These are phyloP conservation scores for Pluvianellus socialis DNA, from an alignment of 2,113 vertebrate genomes.

Conservation along the genomic window DNA sequence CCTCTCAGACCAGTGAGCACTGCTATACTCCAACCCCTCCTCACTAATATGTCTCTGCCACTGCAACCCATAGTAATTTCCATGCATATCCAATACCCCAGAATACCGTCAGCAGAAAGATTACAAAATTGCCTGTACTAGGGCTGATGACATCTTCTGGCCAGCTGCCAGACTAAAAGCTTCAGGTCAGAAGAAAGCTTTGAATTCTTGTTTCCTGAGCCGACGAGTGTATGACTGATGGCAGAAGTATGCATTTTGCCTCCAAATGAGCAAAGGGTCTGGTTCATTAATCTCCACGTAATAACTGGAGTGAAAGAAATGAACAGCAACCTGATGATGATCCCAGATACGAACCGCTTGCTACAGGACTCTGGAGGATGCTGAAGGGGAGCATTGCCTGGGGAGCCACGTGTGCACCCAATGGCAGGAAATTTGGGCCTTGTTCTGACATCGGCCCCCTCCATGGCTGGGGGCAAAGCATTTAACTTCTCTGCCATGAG, in stretches of 20 bases:
- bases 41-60: neutral
- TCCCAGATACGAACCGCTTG: neutral
- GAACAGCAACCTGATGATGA: neutral
- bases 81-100: neutral
- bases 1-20: neutral
- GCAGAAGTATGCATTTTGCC: neutral
- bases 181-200: constrained; percentile 20
- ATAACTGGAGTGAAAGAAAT: neutral
- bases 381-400: fast-evolving
- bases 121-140: neutral
- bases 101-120: neutral
- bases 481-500: neutral
- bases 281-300: neutral
- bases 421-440: neutral
- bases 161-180: constrained; percentile 19
- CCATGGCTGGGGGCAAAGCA: neutral
- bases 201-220: constrained; percentile 16
- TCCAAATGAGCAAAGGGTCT: neutral
- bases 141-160: constrained; percentile 35
- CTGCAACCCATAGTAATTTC: neutral
- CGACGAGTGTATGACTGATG: neutral
- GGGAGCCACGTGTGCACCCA: fast-evolving
- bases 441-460: neutral
- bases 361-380: fast-evolving
- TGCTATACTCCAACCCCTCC: neutral